These are phyloP conservation scores for Synanthedon formicaeformis DNA, from an alignment of 2,888 invertebrate species.

Conservation along the genomic window DNA sequence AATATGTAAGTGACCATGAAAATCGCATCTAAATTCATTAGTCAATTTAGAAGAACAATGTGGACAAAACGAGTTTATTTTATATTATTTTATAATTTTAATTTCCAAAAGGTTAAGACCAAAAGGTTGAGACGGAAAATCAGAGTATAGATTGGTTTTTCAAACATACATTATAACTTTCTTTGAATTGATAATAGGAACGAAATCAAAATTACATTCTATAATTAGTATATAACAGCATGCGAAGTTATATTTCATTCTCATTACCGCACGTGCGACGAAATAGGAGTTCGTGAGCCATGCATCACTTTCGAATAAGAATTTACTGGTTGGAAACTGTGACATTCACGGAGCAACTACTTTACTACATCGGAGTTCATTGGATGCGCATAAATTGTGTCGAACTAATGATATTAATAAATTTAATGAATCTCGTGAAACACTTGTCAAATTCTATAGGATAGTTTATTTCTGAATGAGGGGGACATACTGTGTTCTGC, in stretches of 20 bases:
- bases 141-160: too few species aligned
- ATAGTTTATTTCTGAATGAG: too few species aligned
- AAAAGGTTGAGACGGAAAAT: too few species aligned
- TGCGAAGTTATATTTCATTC: constrained; percentile 40
- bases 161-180: too few species aligned
- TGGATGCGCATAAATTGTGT: neutral
- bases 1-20: too few species aligned
- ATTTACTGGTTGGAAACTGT: constrained; percentile 39
- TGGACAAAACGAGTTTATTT: too few species aligned
- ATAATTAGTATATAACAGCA: constrained; percentile 35
- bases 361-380: constrained; percentile 10
- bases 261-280: constrained; percentile 39
- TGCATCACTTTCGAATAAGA: constrained; percentile 48
- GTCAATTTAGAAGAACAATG: too few species aligned
- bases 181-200: too few species aligned
- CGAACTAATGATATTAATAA: constrained; percentile 3
- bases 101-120: too few species aligned
- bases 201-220: constrained; percentile 17
- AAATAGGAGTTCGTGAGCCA: constrained; percentile 42
- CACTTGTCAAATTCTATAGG: neutral
- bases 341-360: constrained; percentile 32
- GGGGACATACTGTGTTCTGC: too few species aligned
- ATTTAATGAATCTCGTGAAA: constrained; percentile 1
- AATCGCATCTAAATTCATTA: too few species aligned
- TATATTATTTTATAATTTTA: too few species aligned